Evolutionary conservation across 2,888 invertebrate species (phyloP), one percentile per base, ranked within the genome.

Genomic region (Heliconius sara): DNA sequence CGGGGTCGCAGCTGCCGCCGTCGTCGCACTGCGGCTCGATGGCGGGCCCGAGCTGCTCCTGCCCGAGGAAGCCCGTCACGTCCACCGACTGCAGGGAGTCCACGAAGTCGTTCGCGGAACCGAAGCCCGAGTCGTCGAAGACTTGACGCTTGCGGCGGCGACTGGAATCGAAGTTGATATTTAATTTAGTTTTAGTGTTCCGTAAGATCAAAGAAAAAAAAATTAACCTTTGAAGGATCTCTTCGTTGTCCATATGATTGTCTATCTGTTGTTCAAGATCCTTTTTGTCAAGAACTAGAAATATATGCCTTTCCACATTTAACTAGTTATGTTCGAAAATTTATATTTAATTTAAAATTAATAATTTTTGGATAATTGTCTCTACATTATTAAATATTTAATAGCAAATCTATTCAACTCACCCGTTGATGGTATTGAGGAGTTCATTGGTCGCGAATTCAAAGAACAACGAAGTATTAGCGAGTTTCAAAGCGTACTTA

Each of bases 391-490:
- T 22, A 52, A 19, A 52, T 52, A 52, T 52, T 52, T 52, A 3
- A n/a, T n/a, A 60, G 30, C 3, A n/a, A n/a, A n/a, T n/a, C n/a
- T 47, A 65, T 65, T 63, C 60, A 27, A 65, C 83, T 92, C 91
- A 96, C 96, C 95, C 95, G 85, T 88, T 90, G 79, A 97, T 90
- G 5, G 96, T 96, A 87, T 97, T 97, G 19, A 98, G 92, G 43
- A 98, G 97, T 92, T 98, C 98, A 85, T 98, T 97, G 0, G 98
- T 98, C 0, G 98, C 97, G 83, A 98, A 96, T 90, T 99, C 98
- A 80, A 97, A 97, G 86, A 98, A 96, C 16, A 98, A 95, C 0
- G 98, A 99, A 0, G 97, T 97, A 87, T 99, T 99, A 16, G 98
- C 98, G 43, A 98, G 92, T 81, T 97, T 96, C 13, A 98, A 91